Percentiles rank a stretch among this genome's conserved stretches.
phyloP scores from a whole-genome alignment of 1,140 invertebrate species.

The Neomicropteryx cornuta region DNA sequence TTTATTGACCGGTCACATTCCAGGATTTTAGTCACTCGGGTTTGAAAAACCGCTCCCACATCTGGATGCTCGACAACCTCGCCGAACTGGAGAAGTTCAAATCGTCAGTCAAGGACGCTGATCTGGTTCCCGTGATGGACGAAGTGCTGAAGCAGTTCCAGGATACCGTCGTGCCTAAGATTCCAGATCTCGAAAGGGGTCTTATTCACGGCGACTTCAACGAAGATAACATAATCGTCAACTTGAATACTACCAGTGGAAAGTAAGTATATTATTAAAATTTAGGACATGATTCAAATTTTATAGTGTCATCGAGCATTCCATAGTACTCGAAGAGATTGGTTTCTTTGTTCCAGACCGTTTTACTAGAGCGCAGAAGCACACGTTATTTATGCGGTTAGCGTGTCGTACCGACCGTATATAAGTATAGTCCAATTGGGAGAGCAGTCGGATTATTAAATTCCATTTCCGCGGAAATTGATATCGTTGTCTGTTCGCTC shows the following conservation, averaged over 20 bases:
- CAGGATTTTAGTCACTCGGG: slow-evolving; percentile 60
- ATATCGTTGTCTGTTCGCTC: too few species aligned
- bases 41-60: slow-evolving; percentile 46
- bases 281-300: not conserved
- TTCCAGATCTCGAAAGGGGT: slow-evolving; percentile 50
- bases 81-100: slow-evolving; percentile 59
- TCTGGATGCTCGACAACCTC: slow-evolving; percentile 62
- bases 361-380: too few species aligned
- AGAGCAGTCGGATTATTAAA: too few species aligned
- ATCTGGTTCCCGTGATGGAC: slow-evolving; percentile 44
- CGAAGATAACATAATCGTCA: slow-evolving; percentile 76
- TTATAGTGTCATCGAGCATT: not conserved
- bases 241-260: slow-evolving; percentile 21
- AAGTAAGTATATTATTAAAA: slow-evolving; percentile 20
- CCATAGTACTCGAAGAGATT: not conserved
- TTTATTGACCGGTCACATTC: too few species aligned
- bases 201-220: slow-evolving; percentile 86
- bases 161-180: slow-evolving; percentile 43
- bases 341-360: too few species aligned
- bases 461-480: too few species aligned
- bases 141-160: slow-evolving; percentile 58
- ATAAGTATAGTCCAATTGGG: too few species aligned
- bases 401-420: too few species aligned
- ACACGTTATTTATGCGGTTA: too few species aligned
- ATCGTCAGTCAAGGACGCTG: slow-evolving; percentile 49